These are phyloP conservation scores for Mya arenaria DNA, from an alignment of 1,140 invertebrate genomes.

Conservation along the genomic window DNA sequence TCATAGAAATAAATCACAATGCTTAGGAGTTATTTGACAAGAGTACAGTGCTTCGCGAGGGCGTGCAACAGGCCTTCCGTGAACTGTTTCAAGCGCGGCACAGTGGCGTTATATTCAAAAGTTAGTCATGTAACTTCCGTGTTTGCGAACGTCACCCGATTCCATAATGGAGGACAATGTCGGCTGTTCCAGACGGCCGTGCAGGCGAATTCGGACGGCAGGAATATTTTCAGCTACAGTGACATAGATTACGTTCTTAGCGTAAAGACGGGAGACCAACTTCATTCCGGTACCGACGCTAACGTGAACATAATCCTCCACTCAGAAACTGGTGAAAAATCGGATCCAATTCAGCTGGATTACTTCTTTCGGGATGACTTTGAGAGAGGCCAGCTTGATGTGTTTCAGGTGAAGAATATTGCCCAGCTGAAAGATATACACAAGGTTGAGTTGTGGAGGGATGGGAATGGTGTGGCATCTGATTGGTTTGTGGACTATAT, in stretches of 20 bases:
- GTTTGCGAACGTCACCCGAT: too few species aligned
- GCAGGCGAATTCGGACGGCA: too few species aligned
- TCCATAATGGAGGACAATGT: too few species aligned
- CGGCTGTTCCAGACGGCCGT: too few species aligned
- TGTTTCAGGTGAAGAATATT: slow-evolving; percentile 72
- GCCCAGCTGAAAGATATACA: slow-evolving; percentile 60
- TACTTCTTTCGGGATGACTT: slow-evolving; percentile 79
- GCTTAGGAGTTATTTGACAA: too few species aligned
- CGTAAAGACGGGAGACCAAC: slow-evolving; percentile 81
- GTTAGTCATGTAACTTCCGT: too few species aligned
- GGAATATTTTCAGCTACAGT: slow-evolving; percentile 25
- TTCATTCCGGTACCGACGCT: slow-evolving; percentile 80
- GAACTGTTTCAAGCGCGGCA: too few species aligned
- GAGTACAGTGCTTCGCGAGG: too few species aligned
- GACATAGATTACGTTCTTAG: slow-evolving; percentile 68
- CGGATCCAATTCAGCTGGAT: slow-evolving; percentile 76
- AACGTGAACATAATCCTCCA: slow-evolving; percentile 78
- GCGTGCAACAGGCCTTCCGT: too few species aligned
- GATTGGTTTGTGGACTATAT: slow-evolving; percentile 82
- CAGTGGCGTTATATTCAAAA: too few species aligned
- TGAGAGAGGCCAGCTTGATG: slow-evolving; percentile 78
- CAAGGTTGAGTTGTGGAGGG: slow-evolving; percentile 59
- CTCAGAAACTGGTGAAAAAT: slow-evolving; percentile 72
- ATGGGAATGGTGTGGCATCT: slow-evolving; percentile 72
- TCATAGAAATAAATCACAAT: too few species aligned